These are phyloP conservation scores for Sylvicapra grimmia DNA, from an alignment of 2,113 vertebrate species.

Conservation along the genomic window DNA sequence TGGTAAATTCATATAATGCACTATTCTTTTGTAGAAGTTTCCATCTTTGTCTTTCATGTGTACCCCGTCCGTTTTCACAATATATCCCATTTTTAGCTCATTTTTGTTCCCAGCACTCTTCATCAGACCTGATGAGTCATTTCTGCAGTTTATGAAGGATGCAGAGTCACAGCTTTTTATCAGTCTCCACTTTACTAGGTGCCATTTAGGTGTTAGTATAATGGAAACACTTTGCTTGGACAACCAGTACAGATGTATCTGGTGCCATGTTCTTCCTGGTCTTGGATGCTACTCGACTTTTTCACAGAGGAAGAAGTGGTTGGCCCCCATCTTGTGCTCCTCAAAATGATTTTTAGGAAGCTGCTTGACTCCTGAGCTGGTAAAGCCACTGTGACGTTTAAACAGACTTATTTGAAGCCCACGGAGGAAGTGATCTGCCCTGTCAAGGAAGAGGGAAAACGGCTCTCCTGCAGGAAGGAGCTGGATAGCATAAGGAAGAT, in stretches of 20 bases:
- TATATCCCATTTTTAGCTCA: not conserved
- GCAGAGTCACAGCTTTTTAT: not conserved
- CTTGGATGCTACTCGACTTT: not conserved
- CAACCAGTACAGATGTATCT: not conserved
- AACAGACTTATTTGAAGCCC: not conserved
- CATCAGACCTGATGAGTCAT: not conserved
- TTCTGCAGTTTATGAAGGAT: not conserved
- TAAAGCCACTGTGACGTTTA: not conserved
- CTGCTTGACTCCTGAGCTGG: not conserved
- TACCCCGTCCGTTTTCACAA: not conserved
- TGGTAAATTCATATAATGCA: not conserved
- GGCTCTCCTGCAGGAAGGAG: conserved; percentile 43
- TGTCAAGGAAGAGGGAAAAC: not conserved
- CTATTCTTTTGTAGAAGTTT: not conserved
- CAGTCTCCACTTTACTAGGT: not conserved
- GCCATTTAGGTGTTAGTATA: not conserved
- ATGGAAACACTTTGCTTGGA: not conserved
- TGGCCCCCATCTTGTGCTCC: not conserved
- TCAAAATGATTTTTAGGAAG: not conserved
- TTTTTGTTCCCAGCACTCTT: not conserved
- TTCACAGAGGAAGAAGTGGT: not conserved
- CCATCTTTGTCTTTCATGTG: not conserved
- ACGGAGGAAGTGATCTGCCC: conserved; percentile 11
- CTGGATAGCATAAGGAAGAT: conserved; percentile 3
- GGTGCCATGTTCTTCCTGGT: not conserved